These are phyloP conservation scores for Brachystomella parvula DNA, from an alignment of 1,140 invertebrate genomes.

Conservation along the genomic window DNA sequence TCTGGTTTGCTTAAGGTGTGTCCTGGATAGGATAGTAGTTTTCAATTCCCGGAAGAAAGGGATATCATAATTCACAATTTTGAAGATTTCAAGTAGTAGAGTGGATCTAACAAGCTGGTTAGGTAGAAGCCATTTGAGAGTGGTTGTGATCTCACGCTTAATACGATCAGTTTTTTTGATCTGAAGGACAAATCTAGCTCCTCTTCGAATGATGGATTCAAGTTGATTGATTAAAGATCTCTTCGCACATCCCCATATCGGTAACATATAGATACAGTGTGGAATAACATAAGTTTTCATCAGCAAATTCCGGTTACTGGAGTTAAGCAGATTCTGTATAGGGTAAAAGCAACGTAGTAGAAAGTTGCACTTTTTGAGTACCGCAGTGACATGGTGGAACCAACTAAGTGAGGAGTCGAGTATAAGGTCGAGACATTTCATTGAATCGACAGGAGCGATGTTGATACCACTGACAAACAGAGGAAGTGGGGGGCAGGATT, in stretches of 20 bases:
- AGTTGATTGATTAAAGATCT: neutral
- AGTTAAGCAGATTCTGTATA: neutral
- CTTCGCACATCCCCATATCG: neutral
- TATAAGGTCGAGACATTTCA: neutral
- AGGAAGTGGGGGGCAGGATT: neutral
- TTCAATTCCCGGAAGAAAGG: neutral
- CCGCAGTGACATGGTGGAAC: neutral
- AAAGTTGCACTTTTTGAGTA: neutral
- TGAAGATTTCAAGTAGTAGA: too few relatives aligned
- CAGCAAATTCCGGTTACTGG: neutral
- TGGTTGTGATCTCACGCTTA: neutral
- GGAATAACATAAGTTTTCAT: neutral
- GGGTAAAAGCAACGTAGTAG: neutral
- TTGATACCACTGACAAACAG: neutral
- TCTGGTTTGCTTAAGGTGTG: neutral
- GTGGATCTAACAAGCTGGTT: neutral
- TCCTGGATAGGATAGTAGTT: neutral
- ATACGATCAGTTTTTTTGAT: neutral
- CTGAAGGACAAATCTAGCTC: neutral
- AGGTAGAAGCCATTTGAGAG: neutral
- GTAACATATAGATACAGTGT: neutral
- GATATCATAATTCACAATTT: neutral
- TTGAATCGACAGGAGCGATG: neutral
- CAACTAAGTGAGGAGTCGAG: neutral
- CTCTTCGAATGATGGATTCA: neutral